A percentile compares a stretch with the other conserved stretches of the same genome.
Evolutionary conservation across 2,113 vertebrate genomes (phyloP).

Genomic region (Grus americana): DNA sequence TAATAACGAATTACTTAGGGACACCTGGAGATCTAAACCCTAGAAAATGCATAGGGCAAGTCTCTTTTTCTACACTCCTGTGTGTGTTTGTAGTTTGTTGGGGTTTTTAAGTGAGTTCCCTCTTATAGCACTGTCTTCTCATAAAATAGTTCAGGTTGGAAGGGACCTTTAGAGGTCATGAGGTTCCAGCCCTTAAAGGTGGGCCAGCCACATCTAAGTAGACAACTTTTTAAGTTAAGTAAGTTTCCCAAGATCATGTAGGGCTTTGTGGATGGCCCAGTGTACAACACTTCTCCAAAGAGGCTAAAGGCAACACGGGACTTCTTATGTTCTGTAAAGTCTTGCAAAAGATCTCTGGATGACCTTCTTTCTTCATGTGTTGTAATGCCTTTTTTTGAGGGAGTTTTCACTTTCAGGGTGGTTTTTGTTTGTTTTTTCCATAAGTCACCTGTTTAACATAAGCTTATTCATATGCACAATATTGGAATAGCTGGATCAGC

Average conservation of each 20-base stretch:
- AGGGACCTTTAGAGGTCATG: background rate
- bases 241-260: background rate
- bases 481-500: background rate
- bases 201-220: background rate
- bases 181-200: background rate
- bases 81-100: background rate
- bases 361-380: background rate
- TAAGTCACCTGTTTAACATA: background rate
- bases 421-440: too few species aligned
- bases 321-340: background rate
- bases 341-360: background rate
- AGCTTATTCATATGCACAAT: background rate
- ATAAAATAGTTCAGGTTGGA: background rate
- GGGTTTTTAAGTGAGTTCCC: background rate
- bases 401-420: background rate
- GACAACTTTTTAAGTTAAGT: background rate
- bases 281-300: background rate
- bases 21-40: too few species aligned
- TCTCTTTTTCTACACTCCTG: background rate
- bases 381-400: background rate
- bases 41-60: background rate
- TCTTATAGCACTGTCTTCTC: background rate
- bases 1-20: background rate
- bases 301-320: background rate
- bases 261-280: background rate